Base-by-base conservation (phyloP, 1,140 invertebrate species). In the Brachionus koreanus region DNA sequence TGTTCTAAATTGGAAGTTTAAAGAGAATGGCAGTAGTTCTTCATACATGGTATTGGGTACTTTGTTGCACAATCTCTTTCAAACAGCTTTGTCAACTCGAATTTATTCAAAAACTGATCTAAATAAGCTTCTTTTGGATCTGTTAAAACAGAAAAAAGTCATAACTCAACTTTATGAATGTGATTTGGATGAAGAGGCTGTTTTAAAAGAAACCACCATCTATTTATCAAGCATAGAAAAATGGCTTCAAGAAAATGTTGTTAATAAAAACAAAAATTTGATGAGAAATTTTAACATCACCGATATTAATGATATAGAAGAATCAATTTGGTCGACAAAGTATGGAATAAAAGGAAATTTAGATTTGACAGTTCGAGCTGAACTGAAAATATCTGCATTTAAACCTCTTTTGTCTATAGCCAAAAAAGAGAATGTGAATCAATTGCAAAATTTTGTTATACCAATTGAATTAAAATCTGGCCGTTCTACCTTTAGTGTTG, bases 391-490 rank as follows among this genome's bases (percentile, higher is more conserved):
- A 6, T 79, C 46, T 1, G 46, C 76, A 37, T 52, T 23, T 42
- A 79, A 79, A 63, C 19, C 33, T n/a, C 39, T 79, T 19, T 29
- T 33, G 35, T 61, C 19, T 6, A n/a, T 46, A 10, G 7, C 25
- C 1, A 74, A 74, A 74, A 74, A 74, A 74, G 69, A 74, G 43
- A 74, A 83, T 81, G 37, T 33, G 39, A 10, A 77, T 75, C 74
- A 74, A 42, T 46, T 13, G 0, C 57, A 52, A n/a, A 65, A 83
- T 83, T 72, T 90, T 87, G 86, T 93, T 43, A 89, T 96, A 84
- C 96, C 97, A 0, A 86, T 98, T n/a, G 97, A 98, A 88, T 88
- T 98, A 72, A 98, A 98, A 89, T 98, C 96, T 6, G 96, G 96
- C 0, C 91, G 90, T 63, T 89, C 93, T 1, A 91, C 91, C 1